A percentile compares a stretch with the other conserved stretches of the same genome.
Evolutionary conservation across 2,797 vertebrate species (phyloP).

Genomic region (Typhlichthys subterraneus): DNA sequence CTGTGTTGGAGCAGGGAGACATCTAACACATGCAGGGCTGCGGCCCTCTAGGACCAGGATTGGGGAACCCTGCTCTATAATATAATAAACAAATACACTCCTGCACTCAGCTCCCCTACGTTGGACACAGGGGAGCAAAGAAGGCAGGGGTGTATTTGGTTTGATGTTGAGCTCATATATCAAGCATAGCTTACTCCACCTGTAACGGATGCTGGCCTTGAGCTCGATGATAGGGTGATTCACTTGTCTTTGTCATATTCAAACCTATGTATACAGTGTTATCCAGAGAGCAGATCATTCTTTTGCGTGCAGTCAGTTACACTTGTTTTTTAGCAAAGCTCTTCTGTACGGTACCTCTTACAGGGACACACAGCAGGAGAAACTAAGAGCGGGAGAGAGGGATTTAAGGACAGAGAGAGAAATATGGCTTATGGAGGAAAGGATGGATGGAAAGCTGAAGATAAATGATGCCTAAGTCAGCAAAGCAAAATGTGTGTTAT

Average conservation of each 20-base stretch:
- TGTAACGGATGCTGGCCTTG: conserved; percentile 44
- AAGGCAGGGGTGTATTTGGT: too few species aligned
- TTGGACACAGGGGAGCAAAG: too few species aligned
- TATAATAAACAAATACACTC: too few species aligned
- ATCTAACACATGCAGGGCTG: too few species aligned
- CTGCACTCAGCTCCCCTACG: too few species aligned
- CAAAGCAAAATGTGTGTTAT: conserved; percentile 44
- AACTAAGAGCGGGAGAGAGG: conserved; percentile 56
- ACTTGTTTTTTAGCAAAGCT: not conserved
- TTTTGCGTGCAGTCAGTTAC: not conserved
- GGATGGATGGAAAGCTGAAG: conserved; percentile 57
- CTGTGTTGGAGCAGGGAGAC: too few species aligned
- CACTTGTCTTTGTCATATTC: conserved; percentile 4
- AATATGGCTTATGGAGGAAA: conserved; percentile 48
- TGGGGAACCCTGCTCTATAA: too few species aligned
- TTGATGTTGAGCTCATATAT: too few species aligned
- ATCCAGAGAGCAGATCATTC: too few species aligned
- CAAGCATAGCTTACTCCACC: too few species aligned
- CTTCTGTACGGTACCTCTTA: conserved; percentile 19
- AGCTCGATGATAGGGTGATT: conserved; percentile 30
- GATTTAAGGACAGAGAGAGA: conserved; percentile 29
- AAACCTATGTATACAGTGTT: too few species aligned
- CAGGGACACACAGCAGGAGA: conserved; percentile 37
- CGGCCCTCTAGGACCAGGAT: too few species aligned
- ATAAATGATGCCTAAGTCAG: conserved; percentile 66